Evolutionary conservation across 2,113 vertebrate genomes (phyloP).

Genomic region (Xerus inauris): DNA sequence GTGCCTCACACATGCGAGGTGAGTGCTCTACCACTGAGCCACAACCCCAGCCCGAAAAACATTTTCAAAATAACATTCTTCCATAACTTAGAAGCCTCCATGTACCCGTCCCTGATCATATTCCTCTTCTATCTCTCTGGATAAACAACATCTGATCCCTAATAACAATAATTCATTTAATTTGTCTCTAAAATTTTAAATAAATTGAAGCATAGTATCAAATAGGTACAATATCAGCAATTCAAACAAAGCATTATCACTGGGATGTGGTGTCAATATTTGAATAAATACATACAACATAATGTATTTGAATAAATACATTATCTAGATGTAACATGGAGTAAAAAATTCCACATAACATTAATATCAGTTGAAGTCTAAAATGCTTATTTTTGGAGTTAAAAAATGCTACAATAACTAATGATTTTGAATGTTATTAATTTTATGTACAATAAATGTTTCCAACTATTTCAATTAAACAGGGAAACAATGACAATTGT

Average conservation of each 20-base stretch:
- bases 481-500: slow-evolving; percentile 2
- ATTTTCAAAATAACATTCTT: background rate
- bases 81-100: background rate
- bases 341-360: background rate
- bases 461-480: slow-evolving; percentile 32
- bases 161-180: background rate
- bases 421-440: background rate
- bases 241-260: background rate
- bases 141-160: background rate
- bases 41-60: no score
- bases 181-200: background rate
- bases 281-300: no score
- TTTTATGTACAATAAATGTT: background rate
- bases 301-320: background rate
- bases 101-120: background rate
- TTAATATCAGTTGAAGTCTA: background rate
- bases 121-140: background rate
- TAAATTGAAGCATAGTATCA: background rate
- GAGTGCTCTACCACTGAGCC: no score
- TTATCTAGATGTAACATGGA: background rate
- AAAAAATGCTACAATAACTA: background rate
- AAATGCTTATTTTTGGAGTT: background rate
- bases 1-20: no score
- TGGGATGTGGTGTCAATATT: background rate
- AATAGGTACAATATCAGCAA: background rate